These are phyloP conservation scores for Argynnis bischoffii DNA, from an alignment of 2,888 invertebrate genomes.

Conservation along the genomic window DNA sequence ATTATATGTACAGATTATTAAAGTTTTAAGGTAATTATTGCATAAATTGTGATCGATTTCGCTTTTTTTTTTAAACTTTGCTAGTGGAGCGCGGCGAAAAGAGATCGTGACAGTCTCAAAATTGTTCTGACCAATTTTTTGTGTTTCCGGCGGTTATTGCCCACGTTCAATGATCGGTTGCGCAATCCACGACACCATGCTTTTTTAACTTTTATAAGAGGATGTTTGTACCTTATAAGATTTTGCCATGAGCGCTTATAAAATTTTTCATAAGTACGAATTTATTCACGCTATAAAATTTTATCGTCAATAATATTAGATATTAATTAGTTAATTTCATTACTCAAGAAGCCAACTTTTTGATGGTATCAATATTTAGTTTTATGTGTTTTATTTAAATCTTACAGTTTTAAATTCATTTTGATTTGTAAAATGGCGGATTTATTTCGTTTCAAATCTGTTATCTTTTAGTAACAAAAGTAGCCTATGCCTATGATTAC, in stretches of 20 bases:
- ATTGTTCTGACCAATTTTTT: slow-evolving; percentile 33
- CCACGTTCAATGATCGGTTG: slow-evolving; percentile 36
- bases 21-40: slow-evolving; percentile 4
- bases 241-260: neutral
- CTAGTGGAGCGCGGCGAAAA: slow-evolving; percentile 35
- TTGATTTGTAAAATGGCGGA: no score
- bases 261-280: no score
- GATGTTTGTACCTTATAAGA: neutral
- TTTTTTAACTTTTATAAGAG: neutral
- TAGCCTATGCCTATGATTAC: no score
- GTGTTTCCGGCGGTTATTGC: slow-evolving; percentile 42
- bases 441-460: no score
- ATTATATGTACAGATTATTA: neutral
- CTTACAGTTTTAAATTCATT: no score
- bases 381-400: no score
- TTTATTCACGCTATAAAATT: no score
- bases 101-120: slow-evolving; percentile 35
- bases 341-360: no score
- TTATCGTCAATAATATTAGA: no score
- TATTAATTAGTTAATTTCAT: no score
- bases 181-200: slow-evolving; percentile 29
- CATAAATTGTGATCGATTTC: slow-evolving; percentile 17
- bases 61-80: slow-evolving; percentile 15
- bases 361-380: no score
- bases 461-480: no score